Conservation (phyloP, 1,140 invertebrate species). For the Macrosteles quadrilineatus region DNA sequence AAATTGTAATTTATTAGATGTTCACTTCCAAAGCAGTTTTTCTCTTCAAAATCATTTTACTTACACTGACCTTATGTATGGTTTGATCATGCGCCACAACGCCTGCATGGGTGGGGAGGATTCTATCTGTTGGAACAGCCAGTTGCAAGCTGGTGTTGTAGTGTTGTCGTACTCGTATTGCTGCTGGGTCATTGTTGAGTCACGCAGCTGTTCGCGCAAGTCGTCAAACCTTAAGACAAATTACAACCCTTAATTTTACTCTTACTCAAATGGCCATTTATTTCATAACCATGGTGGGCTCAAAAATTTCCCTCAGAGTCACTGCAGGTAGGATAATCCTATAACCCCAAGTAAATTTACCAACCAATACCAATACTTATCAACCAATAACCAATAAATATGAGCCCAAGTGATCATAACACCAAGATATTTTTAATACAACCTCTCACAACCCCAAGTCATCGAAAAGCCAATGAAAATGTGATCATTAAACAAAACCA, state of each 20-base stretch:
- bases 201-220: slow-evolving; percentile 27
- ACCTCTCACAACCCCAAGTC: too few species aligned
- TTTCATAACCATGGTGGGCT: background rate
- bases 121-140: slow-evolving; percentile 35
- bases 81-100: slow-evolving; percentile 39
- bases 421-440: too few species aligned
- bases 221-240: slow-evolving; percentile 30
- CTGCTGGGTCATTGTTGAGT: slow-evolving; percentile 20
- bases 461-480: too few species aligned
- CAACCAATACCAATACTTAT: background rate
- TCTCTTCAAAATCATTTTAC: too few species aligned
- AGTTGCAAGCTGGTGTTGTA: slow-evolving; percentile 35
- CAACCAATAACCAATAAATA: background rate
- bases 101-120: slow-evolving; percentile 27
- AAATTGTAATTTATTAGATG: too few species aligned
- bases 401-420: too few species aligned
- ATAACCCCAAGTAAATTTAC: background rate
- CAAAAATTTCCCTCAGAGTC: background rate
- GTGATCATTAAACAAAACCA: too few species aligned
- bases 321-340: background rate
- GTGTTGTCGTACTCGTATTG: slow-evolving; percentile 39
- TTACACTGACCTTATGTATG: slow-evolving; percentile 39
- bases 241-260: background rate
- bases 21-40: too few species aligned
- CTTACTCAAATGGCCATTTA: background rate